Base-by-base conservation (phyloP, 2,888 invertebrate species). In the Eurytoma adleriae region DNA sequence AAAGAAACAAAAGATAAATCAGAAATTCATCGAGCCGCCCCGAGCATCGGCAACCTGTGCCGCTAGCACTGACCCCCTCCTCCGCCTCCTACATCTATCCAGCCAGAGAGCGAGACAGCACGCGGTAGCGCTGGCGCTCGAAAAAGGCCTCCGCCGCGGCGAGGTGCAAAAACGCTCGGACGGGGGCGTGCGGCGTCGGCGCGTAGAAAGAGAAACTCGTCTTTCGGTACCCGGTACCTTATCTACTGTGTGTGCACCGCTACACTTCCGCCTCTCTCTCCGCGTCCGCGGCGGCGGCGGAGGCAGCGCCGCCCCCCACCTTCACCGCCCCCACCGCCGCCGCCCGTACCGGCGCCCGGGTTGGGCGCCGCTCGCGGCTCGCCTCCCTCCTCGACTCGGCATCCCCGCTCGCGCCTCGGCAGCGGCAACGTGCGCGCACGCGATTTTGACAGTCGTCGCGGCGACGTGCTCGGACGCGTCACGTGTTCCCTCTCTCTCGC, bases 401-500 rank as follows among this genome's bases (percentile, higher is more conserved):
- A 5, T 1, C 68, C 68, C 59, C n/a, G 56, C 64, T 54, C 64
- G 64, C 64, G 67, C 56, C 40, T 48, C 59, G 66, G 18, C 54
- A 54, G 64, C 64, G 70, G 70, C 78, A 68, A 50, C 67, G 50
- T 18, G 68, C 27, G 54, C n/a, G 52, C 50, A 16, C 78, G 52
- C 67, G 85, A 83, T 85, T 86, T 86, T 87, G 86, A 86, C 86
- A 87, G 86, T 87, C 87, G 86, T 82, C 85, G 84, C 85, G 84
- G 84, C 85, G 83, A 84, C 85, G 82, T 80, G 82, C 68, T 78
- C 81, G 78, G 80, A 73, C 81, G 79, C 81, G 80, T 78, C 80
- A 81, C 81, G 83, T 81, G 81, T 77, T 54, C 70, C 24, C 1
- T 3, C 18, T 59, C 50, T 16, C 10, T 48, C 24, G 50, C 16